A percentile compares a stretch with the other conserved stretches of the same genome.
These are phyloP conservation scores for Buteo buteo DNA, from an alignment of 2,113 vertebrate genomes.

Conservation along the genomic window DNA sequence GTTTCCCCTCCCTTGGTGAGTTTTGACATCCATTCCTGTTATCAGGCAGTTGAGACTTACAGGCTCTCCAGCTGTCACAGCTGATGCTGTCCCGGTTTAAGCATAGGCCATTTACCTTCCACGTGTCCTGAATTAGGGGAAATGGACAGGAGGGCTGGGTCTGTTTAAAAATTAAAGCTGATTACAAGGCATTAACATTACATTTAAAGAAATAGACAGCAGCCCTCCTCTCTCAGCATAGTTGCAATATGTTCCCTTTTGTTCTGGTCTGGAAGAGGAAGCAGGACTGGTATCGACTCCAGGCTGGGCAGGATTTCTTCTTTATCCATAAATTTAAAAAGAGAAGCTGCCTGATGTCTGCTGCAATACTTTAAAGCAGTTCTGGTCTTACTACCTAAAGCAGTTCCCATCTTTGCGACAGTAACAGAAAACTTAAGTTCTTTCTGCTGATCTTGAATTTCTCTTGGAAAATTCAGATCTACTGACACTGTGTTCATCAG, in stretches of 20 bases:
- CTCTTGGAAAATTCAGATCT: background rate
- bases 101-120: slow-evolving; percentile 46
- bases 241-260: slow-evolving; percentile 40
- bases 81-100: slow-evolving; percentile 4
- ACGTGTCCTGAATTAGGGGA: slow-evolving; percentile 48
- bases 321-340: background rate
- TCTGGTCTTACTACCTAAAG: background rate
- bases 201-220: slow-evolving; percentile 57
- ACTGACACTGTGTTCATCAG: rapidly evolving
- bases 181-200: slow-evolving; percentile 60
- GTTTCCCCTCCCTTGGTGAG: slow-evolving; percentile 46
- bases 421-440: background rate
- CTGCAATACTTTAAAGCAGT: background rate
- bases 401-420: background rate
- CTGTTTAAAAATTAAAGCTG: slow-evolving; percentile 77
- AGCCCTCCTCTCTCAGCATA: background rate
- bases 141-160: slow-evolving; percentile 47
- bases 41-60: slow-evolving; percentile 63
- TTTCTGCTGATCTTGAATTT: background rate
- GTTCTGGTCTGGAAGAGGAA: background rate
- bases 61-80: slow-evolving; percentile 76
- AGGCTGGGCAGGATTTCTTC: background rate
- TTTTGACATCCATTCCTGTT: slow-evolving; percentile 63
- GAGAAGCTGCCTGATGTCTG: background rate
- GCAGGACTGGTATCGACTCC: background rate